Evolutionary conservation across 2,888 invertebrate species (phyloP).

Genomic region (Candidula unifasciata): DNA sequence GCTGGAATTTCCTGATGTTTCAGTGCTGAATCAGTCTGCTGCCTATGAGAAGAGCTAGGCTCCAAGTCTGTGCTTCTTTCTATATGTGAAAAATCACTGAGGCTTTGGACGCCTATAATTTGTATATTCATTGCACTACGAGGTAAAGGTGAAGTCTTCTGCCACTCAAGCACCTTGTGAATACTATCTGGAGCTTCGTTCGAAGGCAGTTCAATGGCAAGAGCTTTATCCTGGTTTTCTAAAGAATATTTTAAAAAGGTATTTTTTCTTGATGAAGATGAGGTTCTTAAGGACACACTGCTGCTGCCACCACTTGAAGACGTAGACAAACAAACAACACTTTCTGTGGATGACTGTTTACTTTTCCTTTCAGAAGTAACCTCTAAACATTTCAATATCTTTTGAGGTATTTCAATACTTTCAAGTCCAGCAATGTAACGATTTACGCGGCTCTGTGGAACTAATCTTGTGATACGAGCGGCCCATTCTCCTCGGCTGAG

Average conservation of each 20-base stretch:
- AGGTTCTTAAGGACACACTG: background rate
- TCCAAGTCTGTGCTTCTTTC: background rate
- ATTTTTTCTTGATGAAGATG: background rate
- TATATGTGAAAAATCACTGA: conserved; percentile 24
- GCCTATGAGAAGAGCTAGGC: background rate
- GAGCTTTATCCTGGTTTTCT: background rate
- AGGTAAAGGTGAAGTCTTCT: background rate
- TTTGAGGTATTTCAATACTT: conserved; percentile 9
- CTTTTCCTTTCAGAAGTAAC: background rate
- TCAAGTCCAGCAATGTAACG: conserved; percentile 10
- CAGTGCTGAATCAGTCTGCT: conserved; percentile 2
- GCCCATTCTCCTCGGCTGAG: conserved; percentile 5
- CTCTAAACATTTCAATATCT: conserved; percentile 32
- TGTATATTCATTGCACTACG: background rate
- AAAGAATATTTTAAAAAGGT: background rate
- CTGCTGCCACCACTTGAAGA: conserved; percentile 11
- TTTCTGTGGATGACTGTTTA: background rate
- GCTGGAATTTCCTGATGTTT: background rate
- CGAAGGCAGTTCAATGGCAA: background rate
- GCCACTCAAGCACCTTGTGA: conserved; percentile 39
- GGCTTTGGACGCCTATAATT: conserved; percentile 43
- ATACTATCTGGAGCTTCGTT: conserved; percentile 28
- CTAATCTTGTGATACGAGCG: conserved; percentile 2
- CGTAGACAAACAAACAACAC: conserved; percentile 30
- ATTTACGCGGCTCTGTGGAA: background rate